Base-by-base conservation (phyloP, 2,113 vertebrate genomes). In the Burhinus oedicnemus region DNA sequence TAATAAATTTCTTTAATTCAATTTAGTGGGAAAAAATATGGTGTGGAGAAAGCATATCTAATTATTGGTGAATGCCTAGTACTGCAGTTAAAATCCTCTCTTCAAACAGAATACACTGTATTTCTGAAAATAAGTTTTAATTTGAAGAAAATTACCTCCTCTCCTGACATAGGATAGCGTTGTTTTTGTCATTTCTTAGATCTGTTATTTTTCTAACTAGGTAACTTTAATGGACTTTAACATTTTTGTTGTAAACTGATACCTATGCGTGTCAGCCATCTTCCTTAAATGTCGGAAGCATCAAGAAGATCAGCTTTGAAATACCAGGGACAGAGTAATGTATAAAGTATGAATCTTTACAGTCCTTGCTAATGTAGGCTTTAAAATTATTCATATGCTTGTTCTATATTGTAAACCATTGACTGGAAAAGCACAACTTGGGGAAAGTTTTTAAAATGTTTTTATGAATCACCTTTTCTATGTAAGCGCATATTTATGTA, bases 211-310 rank as follows among this genome's bases (percentile, higher is more conserved):
- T 91, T 89, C 30, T 54, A 68, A 51, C 52, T 47, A 32, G 42
- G 26, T 47, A 66, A 78, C 62, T 92, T 95, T 79, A 96, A 93
- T 68, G 42, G 25, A n/a, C 70, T 65, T 49, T 1, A 29, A 47
- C 45, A 49, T 94, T 97, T 95, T 94, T 87, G 86, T 92, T 83
- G 84, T 85, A 95, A 95, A 64, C 44, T 95, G 86, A 82, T 94
- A 12, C 6, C 26, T 45, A 30, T 8, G 22, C 23, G 5, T 87
- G 82, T 87, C 58, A 87, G 22, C 78, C 30, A 44, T 90, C 72
- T 83, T 76, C 45, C 60, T 70, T 54, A 85, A 94, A 61, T 58
- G 60, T 93, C 82, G 91, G 54, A 95, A 96, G 55, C 15, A 14
- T 79, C 19, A 61, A 45, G 60, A 93, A 57, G 18, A 49, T 74